Conservation (phyloP, 2,888 invertebrate species). For the Autographa pulchrina region DNA sequence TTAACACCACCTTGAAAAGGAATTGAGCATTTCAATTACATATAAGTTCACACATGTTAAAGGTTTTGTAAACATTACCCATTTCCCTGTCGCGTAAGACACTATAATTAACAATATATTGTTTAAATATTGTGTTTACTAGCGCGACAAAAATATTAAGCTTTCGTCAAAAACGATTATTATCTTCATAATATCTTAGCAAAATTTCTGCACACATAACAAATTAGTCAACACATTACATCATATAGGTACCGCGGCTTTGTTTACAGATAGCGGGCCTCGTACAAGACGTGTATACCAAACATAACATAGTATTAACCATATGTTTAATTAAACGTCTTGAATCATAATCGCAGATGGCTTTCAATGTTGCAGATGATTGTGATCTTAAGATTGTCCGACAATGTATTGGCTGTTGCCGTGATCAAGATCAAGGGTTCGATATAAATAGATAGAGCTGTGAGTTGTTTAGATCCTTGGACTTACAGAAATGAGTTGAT, state of each 20-base stretch:
- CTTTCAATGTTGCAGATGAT: not conserved
- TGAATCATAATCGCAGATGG: conserved; percentile 9
- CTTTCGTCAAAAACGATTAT: not conserved
- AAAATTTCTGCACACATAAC: not conserved
- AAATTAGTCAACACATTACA: conserved; percentile 42
- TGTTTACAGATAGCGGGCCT: conserved; percentile 45
- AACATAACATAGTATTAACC: conserved; percentile 35
- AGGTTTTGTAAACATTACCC: no score
- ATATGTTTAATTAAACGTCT: conserved; percentile 30
- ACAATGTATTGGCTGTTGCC: not conserved
- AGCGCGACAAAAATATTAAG: no score
- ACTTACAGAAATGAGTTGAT: no score
- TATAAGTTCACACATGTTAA: no score
- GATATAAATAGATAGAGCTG: no score
- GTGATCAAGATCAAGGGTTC: no score
- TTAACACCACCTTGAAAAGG: no score
- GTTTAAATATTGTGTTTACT: no score
- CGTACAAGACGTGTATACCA: conserved; percentile 39
- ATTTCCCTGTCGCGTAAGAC: no score
- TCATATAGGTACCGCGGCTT: conserved; percentile 28
- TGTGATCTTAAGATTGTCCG: not conserved
- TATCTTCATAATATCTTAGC: not conserved
- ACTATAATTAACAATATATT: no score
- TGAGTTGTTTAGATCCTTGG: no score
- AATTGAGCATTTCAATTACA: no score